Evolutionary conservation across 2,888 invertebrate genomes (phyloP).

Genomic region (Mycalesis mineus): DNA sequence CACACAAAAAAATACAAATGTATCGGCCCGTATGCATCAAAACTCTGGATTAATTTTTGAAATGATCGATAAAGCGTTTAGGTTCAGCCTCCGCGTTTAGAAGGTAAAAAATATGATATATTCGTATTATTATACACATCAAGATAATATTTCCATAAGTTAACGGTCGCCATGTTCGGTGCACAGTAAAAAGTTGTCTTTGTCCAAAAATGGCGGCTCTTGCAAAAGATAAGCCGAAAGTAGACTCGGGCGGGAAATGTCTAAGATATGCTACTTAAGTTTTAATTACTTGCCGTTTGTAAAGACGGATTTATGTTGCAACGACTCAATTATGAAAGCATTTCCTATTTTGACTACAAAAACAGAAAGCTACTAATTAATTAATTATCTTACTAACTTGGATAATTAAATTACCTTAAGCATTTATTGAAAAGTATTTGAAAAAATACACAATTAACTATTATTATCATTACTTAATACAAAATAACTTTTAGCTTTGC

Average conservation of each 20-base stretch:
- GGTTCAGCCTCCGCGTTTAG: constrained; percentile 17
- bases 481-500: too few species aligned
- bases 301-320: background rate
- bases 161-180: constrained; percentile 46
- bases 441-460: too few species aligned
- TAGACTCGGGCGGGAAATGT: constrained; percentile 48
- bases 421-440: too few species aligned
- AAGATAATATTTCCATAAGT: constrained; percentile 61
- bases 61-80: constrained; percentile 25
- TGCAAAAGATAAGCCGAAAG: constrained; percentile 47
- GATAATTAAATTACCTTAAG: too few species aligned
- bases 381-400: background rate
- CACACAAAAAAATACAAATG: too few species aligned
- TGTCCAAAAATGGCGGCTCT: constrained; percentile 46
- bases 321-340: constrained; percentile 1
- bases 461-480: too few species aligned
- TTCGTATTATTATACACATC: constrained; percentile 42
- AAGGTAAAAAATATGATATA: constrained; percentile 32
- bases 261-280: constrained; percentile 52
- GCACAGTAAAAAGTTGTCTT: constrained; percentile 50
- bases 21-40: background rate
- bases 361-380: background rate
- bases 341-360: background rate
- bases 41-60: constrained; percentile 15
- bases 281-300: constrained; percentile 35